These are phyloP conservation scores for Sinodicranocentrus sp. DNA, from an alignment of 2,888 invertebrate species.

Conservation along the genomic window DNA sequence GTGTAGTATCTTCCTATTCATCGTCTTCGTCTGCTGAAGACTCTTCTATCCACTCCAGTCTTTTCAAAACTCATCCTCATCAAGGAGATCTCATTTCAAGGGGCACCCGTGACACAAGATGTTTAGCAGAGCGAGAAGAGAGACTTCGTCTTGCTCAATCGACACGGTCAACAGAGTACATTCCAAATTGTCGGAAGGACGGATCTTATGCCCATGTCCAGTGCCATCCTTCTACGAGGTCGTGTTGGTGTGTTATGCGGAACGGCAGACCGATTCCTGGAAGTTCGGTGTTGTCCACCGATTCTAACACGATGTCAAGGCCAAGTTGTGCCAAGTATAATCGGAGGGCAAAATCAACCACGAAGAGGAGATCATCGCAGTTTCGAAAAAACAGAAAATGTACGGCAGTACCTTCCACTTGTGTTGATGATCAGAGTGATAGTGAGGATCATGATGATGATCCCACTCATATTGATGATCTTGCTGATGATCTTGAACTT, in stretches of 20 bases:
- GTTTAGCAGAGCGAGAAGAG: conserved; percentile 73
- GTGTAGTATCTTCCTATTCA: conserved; percentile 23
- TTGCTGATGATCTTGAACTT: conserved; percentile 38
- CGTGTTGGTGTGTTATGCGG: conserved; percentile 94
- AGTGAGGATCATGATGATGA: conserved; percentile 44
- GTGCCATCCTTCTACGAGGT: conserved; percentile 85
- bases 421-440: conserved; percentile 39
- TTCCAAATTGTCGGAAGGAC: conserved; percentile 89
- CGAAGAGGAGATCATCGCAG: conserved; percentile 74
- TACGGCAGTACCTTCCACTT: conserved; percentile 46
- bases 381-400: conserved; percentile 75
- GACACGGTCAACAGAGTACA: conserved; percentile 77
- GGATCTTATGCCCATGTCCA: conserved; percentile 92
- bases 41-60: no score
- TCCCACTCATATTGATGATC: conserved; percentile 52
- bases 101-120: conserved; percentile 53
- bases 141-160: conserved; percentile 65
- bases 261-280: conserved; percentile 89
- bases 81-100: conserved; percentile 62
- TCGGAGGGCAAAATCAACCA: conserved; percentile 73
- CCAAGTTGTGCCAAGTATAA: conserved; percentile 83
- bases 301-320: conserved; percentile 77
- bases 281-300: conserved; percentile 84
- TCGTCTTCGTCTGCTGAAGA: conserved; percentile 30
- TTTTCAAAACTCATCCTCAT: conserved; percentile 11